phyloP scores from a whole-genome alignment of 2,113 vertebrate genomes.

The Stomatorhinus ivindoensis region DNA sequence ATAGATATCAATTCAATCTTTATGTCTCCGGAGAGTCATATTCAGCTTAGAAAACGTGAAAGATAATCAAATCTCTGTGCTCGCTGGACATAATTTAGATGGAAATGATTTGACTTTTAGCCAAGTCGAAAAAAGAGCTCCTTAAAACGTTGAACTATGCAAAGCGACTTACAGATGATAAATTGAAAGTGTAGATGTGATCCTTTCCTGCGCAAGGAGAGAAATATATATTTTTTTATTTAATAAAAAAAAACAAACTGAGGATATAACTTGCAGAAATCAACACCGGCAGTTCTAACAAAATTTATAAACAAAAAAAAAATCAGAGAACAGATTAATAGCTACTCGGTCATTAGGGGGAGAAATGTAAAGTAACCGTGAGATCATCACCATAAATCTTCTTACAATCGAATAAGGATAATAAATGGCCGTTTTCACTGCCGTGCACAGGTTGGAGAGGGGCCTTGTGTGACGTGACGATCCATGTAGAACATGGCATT shows the following conservation, averaged over 20 bases:
- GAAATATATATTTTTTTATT: too few species aligned
- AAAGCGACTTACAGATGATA: not conserved
- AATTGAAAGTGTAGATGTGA: not conserved
- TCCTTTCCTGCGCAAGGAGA: not conserved
- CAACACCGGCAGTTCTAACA: not conserved
- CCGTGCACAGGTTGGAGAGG: not conserved
- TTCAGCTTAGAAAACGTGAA: not conserved
- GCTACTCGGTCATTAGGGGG: not conserved
- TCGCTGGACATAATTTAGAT: conserved; percentile 24
- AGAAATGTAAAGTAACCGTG: not conserved
- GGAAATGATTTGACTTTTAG: conserved; percentile 30
- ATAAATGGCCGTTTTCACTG: not conserved
- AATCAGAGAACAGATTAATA: not conserved
- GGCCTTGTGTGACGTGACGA: too few species aligned
- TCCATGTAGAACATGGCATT: not conserved
- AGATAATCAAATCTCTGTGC: conserved; percentile 5
- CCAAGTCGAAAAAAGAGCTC: conserved; percentile 4
- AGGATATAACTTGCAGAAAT: not conserved
- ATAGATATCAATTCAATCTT: conserved; percentile 35
- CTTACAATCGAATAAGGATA: not conserved
- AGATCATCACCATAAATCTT: not conserved
- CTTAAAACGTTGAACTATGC: not conserved
- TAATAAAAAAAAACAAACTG: not conserved
- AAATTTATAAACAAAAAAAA: not conserved
- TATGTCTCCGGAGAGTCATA: not conserved